Evolutionary conservation across 2,888 invertebrate genomes (phyloP).

Genomic region (Saturnia pavonia): DNA sequence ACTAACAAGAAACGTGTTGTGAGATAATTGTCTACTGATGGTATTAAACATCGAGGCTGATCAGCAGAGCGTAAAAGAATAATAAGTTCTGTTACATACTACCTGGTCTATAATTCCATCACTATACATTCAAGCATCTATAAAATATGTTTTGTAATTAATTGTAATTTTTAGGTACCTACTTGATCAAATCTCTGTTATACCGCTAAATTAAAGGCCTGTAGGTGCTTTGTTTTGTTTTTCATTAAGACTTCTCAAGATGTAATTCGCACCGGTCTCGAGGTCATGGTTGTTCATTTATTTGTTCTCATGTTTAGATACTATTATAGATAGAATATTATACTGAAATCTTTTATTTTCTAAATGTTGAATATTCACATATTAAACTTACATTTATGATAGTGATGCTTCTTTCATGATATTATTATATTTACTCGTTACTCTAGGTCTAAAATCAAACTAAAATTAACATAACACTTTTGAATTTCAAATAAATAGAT

Average conservation of each 20-base stretch:
- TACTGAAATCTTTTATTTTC: not conserved
- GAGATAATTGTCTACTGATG: constrained; percentile 2
- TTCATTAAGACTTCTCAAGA: constrained; percentile 5
- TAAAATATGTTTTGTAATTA: not conserved
- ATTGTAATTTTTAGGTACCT: not conserved
- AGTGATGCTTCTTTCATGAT: not conserved
- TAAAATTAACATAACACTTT: not conserved
- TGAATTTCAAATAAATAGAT: not conserved
- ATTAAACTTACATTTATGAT: not conserved
- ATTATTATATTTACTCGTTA: not conserved
- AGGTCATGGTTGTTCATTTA: constrained; percentile 17
- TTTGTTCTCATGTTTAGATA: not conserved
- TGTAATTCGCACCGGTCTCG: constrained; percentile 13
- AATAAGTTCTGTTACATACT: constrained; percentile 7
- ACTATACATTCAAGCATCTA: not conserved
- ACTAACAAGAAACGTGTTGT: constrained; percentile 10
- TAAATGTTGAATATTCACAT: not conserved
- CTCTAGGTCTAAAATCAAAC: too few species aligned
- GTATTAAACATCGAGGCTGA: not conserved
- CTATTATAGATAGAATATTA: not conserved
- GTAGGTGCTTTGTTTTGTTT: constrained; percentile 5
- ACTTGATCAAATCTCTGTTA: not conserved
- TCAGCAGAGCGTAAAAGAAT: constrained; percentile 8
- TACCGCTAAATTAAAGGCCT: not conserved
- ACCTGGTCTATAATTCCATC: not conserved